phyloP scores from a whole-genome alignment of 2,797 vertebrate species.

The Brachymystax lenok region DNA sequence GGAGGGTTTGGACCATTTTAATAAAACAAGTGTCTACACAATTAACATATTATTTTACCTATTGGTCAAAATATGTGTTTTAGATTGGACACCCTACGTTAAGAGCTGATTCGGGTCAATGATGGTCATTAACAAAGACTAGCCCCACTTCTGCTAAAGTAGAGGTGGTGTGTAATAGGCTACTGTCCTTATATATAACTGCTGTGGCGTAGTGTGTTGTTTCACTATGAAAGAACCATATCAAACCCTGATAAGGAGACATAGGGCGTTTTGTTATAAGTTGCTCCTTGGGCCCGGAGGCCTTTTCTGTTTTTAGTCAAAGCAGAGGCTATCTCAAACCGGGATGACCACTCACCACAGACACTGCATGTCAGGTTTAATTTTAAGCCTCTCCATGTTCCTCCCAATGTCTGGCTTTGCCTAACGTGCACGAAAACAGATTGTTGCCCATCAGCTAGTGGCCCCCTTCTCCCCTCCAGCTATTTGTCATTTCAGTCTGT shows the following conservation, averaged over 20 bases:
- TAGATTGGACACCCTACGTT: too few species aligned
- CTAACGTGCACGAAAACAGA: conserved; percentile 12
- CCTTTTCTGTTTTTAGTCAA: neutral
- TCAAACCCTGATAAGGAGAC: neutral
- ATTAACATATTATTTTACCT: too few species aligned
- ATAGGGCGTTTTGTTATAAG: neutral
- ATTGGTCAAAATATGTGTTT: too few species aligned
- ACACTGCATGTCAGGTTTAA: neutral
- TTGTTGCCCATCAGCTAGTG: neutral
- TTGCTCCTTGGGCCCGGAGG: neutral
- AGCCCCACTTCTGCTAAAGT: neutral
- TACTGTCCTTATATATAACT: neutral
- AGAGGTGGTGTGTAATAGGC: neutral
- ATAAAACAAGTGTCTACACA: too few species aligned
- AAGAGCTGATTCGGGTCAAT: neutral
- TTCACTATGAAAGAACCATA: neutral
- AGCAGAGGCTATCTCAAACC: neutral
- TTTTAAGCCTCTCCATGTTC: conserved; percentile 1
- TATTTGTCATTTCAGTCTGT: conserved; percentile 1
- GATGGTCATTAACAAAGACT: neutral
- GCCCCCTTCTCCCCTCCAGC: neutral
- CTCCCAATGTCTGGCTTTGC: neutral
- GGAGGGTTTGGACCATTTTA: too few species aligned
- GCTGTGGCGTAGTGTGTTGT: neutral
- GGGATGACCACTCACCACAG: neutral